These are phyloP conservation scores for Botia kubotai DNA, from an alignment of 2,797 vertebrate species.

Conservation along the genomic window DNA sequence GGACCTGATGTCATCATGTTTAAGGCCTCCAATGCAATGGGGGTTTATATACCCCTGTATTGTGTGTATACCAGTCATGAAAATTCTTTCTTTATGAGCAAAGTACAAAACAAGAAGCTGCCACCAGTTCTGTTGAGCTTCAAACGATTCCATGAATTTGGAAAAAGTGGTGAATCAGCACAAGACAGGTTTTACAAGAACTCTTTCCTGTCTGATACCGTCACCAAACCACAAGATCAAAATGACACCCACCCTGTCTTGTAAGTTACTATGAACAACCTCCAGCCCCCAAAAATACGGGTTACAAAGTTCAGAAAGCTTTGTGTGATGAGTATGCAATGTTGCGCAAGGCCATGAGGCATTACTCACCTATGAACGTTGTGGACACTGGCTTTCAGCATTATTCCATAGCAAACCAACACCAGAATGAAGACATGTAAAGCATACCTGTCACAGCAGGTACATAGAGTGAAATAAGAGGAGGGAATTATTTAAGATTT, in stretches of 20 bases:
- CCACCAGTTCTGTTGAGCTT: background rate
- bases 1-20: no score
- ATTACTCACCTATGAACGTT: constrained; percentile 87
- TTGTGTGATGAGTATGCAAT: background rate
- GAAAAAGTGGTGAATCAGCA: background rate
- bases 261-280: background rate
- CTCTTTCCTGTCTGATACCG: background rate
- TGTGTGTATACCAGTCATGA: background rate
- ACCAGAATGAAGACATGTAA: constrained; percentile 88
- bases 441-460: constrained; percentile 83
- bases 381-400: constrained; percentile 80
- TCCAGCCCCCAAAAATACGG: background rate
- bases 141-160: background rate
- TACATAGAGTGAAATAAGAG: background rate
- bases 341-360: background rate
- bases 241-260: background rate
- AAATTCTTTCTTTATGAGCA: background rate
- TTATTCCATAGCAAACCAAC: constrained; percentile 85
- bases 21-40: no score
- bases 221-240: background rate
- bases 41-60: background rate
- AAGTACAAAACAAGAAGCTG: background rate
- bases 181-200: constrained; percentile 5
- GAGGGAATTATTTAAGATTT: background rate
- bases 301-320: background rate